phyloP scores from a whole-genome alignment of 2,888 invertebrate species.

The Tiliacea aurago region DNA sequence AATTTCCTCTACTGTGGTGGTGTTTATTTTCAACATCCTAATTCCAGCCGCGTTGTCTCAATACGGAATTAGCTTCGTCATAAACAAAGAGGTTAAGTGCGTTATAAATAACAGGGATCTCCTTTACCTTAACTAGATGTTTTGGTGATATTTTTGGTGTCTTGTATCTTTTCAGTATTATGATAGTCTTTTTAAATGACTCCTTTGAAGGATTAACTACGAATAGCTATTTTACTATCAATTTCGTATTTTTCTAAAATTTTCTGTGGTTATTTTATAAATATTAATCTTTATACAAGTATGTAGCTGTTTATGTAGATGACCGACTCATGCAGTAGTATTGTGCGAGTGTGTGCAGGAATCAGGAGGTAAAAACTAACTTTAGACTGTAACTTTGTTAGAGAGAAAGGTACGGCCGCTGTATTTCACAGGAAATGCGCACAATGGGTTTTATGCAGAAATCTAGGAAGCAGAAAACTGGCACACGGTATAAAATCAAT shows the following conservation, averaged over 20 bases:
- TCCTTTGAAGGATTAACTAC: neutral
- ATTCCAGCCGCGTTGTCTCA: conserved; percentile 67
- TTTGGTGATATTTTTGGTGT: conserved; percentile 69
- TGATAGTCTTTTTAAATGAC: neutral
- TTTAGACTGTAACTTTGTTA: conserved; percentile 46
- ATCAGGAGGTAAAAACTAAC: conserved; percentile 39
- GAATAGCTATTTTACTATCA: neutral
- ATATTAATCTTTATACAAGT: neutral
- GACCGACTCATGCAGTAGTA: neutral
- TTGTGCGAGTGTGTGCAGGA: conserved; percentile 19
- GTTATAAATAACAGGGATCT: conserved; percentile 78
- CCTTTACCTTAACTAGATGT: conserved; percentile 71
- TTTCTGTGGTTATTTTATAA: neutral
- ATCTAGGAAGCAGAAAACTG: conserved; percentile 53
- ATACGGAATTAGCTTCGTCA: conserved; percentile 79
- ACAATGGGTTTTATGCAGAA: conserved; percentile 55
- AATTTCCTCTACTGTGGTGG: conserved; percentile 58
- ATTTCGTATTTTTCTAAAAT: neutral
- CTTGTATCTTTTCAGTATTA: conserved; percentile 4
- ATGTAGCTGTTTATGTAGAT: neutral
- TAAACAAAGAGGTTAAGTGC: conserved; percentile 84
- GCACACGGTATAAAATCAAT: conserved; percentile 49
- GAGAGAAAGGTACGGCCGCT: conserved; percentile 47
- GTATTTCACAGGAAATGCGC: conserved; percentile 52
- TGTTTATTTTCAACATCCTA: conserved; percentile 68